phyloP scores from a whole-genome alignment of 1,140 invertebrate genomes.

The Lepidurus couesii region DNA sequence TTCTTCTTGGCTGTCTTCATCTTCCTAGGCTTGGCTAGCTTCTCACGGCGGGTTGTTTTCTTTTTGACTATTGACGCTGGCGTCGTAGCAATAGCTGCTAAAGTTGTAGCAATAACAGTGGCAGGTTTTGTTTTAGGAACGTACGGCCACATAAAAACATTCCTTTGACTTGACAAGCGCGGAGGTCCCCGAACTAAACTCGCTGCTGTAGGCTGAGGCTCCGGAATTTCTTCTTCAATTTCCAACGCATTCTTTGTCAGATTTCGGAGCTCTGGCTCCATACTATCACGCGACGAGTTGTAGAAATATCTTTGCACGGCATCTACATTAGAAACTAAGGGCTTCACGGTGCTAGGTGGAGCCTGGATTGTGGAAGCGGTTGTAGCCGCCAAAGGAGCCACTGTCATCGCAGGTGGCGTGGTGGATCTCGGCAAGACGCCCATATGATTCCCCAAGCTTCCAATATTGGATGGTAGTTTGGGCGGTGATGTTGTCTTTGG shows the following conservation, averaged over 20 bases:
- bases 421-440: conserved; percentile 14
- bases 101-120: conserved; percentile 11
- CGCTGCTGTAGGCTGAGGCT: conserved; percentile 33
- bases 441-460: conserved; percentile 1
- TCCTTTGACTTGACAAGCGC: conserved; percentile 5
- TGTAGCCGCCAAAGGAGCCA: background rate
- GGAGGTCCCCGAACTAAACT: conserved; percentile 34
- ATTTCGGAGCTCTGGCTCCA: background rate
- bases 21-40: conserved; percentile 23
- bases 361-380: background rate
- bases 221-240: conserved; percentile 14
- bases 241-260: background rate
- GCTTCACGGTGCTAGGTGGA: background rate
- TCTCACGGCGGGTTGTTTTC: background rate
- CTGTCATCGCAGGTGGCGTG: background rate
- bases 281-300: background rate
- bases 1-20: conserved; percentile 25
- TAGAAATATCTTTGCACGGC: background rate
- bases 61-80: background rate
- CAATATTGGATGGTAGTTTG: background rate
- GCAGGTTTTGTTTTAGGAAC: background rate
- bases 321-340: background rate
- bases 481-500: conserved; percentile 32
- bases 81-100: background rate
- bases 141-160: background rate